phyloP scores from a whole-genome alignment of 2,113 vertebrate genomes.

The Microcebus ravelobensis region DNA sequence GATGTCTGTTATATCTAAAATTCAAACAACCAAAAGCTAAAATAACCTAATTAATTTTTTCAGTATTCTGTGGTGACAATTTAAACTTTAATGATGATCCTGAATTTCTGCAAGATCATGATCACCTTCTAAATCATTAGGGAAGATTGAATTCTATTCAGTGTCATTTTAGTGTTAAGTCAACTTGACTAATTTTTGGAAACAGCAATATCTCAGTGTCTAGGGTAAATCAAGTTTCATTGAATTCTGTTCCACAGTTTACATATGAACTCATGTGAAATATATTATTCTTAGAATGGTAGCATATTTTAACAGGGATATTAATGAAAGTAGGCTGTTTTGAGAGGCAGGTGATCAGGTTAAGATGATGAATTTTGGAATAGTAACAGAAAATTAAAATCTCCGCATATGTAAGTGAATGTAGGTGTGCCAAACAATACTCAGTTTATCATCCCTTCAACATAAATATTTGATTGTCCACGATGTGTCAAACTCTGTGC shows the following conservation, averaged over 20 bases:
- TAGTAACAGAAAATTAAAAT: background rate
- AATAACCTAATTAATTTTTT: slow-evolving; percentile 10
- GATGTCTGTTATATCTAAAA: background rate
- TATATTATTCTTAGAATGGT: background rate
- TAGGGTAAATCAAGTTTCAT: background rate
- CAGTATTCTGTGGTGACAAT: background rate
- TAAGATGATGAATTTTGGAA: background rate
- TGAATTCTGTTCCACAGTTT: background rate
- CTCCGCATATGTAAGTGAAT: background rate
- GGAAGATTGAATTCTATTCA: background rate
- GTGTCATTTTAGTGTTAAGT: background rate
- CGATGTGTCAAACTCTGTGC: background rate
- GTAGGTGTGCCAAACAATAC: background rate
- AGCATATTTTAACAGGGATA: background rate
- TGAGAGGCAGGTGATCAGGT: background rate
- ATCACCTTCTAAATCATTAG: slow-evolving; percentile 27
- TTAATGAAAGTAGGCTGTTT: background rate
- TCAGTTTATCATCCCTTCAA: background rate
- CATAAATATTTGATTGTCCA: slow-evolving; percentile 22
- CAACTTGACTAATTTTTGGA: slow-evolving; percentile 16
- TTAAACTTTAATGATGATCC: background rate
- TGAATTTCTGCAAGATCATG: background rate
- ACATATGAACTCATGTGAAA: background rate
- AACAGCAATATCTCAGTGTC: background rate
- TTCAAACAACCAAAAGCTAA: slow-evolving; percentile 10